Conservation (phyloP, 1,140 invertebrate species). For the Drosophila bocki region DNA sequence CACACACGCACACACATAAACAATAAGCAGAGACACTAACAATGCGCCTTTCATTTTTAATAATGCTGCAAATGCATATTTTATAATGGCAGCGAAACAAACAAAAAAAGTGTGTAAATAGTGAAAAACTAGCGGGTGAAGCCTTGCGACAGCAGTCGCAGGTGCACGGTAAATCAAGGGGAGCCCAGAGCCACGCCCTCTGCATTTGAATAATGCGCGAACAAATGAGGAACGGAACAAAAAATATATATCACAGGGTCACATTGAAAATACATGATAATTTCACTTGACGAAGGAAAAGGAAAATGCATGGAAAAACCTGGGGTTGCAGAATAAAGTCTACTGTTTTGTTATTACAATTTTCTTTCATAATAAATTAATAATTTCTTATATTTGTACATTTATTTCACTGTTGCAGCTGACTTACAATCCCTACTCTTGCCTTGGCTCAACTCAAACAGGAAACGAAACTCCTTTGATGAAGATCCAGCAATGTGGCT, state of each 20-base stretch:
- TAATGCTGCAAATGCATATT: slow-evolving; percentile 75
- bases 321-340: neutral
- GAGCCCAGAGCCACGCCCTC: slow-evolving; percentile 29
- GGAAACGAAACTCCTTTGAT: slow-evolving; percentile 9
- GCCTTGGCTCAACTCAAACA: neutral
- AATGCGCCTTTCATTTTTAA: slow-evolving; percentile 66
- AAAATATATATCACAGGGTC: neutral
- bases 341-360: neutral
- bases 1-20: neutral
- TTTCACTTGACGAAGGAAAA: neutral
- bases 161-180: slow-evolving; percentile 71
- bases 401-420: neutral
- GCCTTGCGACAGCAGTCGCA: slow-evolving; percentile 53
- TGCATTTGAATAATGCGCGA: slow-evolving; percentile 54
- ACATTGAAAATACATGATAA: slow-evolving; percentile 5
- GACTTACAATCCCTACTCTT: neutral
- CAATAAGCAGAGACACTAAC: slow-evolving; percentile 31
- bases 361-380: neutral
- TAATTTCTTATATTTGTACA: neutral
- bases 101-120: slow-evolving; percentile 41
- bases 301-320: neutral
- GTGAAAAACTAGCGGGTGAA: slow-evolving; percentile 41
- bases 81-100: slow-evolving; percentile 58
- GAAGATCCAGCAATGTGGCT: neutral
- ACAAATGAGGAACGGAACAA: slow-evolving; percentile 28